These are phyloP conservation scores for Ips nitidus DNA, from an alignment of 1,140 invertebrate species.

Conservation along the genomic window DNA sequence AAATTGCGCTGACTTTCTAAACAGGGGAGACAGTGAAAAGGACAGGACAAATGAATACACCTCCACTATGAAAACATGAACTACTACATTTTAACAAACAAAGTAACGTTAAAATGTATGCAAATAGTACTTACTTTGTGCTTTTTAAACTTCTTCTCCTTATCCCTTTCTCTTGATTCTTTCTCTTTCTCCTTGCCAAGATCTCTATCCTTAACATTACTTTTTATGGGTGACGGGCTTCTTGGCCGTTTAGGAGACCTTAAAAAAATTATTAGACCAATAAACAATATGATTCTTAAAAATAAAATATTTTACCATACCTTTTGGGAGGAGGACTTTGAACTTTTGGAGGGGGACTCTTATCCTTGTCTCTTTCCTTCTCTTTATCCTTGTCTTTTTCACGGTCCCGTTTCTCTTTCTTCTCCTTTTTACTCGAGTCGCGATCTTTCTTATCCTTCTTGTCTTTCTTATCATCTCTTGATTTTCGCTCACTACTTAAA, in stretches of 20 bases:
- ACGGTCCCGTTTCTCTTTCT: constrained; percentile 51
- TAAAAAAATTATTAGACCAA: constrained; percentile 3
- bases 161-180: constrained; percentile 42
- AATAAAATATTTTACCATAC: constrained; percentile 4
- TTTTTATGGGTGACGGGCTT: constrained; percentile 54
- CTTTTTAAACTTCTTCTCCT: constrained; percentile 52
- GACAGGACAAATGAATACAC: too few species aligned
- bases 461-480: constrained; percentile 63
- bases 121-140: constrained; percentile 41
- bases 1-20: too few species aligned
- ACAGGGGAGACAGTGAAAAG: too few species aligned
- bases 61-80: too few species aligned
- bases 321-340: constrained; percentile 42
- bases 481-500: constrained; percentile 53
- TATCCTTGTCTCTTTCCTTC: constrained; percentile 52
- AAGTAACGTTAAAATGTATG: background rate
- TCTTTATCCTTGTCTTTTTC: constrained; percentile 49
- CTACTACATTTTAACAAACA: background rate
- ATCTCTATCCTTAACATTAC: constrained; percentile 52
- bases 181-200: constrained; percentile 52
- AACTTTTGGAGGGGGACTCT: constrained; percentile 38
- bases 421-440: constrained; percentile 59
- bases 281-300: background rate
- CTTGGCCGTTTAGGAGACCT: constrained; percentile 52
- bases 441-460: constrained; percentile 64